These are phyloP conservation scores for Trissolcus basalis DNA, from an alignment of 1,140 invertebrate species.

Conservation along the genomic window DNA sequence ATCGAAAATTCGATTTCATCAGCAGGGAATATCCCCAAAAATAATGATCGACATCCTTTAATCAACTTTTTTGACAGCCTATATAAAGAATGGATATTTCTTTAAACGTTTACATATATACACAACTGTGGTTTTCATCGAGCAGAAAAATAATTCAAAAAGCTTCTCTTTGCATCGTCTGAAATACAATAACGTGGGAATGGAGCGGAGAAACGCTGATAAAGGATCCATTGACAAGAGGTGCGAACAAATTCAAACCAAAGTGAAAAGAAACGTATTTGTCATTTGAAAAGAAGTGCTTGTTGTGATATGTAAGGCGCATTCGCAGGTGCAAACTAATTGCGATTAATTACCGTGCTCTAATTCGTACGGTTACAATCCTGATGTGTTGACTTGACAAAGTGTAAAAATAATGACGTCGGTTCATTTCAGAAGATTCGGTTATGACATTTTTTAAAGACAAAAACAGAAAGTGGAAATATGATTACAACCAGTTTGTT, in stretches of 20 bases:
- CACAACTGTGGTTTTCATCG: too few species aligned
- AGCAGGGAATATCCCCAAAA: neutral
- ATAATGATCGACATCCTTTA: conserved; percentile 4
- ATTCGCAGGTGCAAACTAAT: conserved; percentile 38
- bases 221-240: conserved; percentile 4
- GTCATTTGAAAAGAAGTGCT: conserved; percentile 27
- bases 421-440: conserved; percentile 6
- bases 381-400: conserved; percentile 15
- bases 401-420: conserved; percentile 32
- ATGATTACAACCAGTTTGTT: too few species aligned
- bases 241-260: conserved; percentile 5
- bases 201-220: too few species aligned
- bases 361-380: conserved; percentile 40
- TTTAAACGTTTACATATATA: too few species aligned
- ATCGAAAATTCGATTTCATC: conserved; percentile 44
- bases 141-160: too few species aligned
- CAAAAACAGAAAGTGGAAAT: too few species aligned
- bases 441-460: too few species aligned
- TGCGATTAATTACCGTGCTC: conserved; percentile 49
- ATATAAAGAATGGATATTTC: too few species aligned
- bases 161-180: too few species aligned
- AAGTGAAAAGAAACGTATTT: conserved; percentile 28
- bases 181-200: too few species aligned
- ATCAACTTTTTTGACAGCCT: neutral
- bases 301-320: conserved; percentile 13